A percentile compares a stretch with the other conserved stretches of the same genome.
These are phyloP conservation scores for Diorhabda carinulata DNA, from an alignment of 1,140 invertebrate species.

Conservation along the genomic window DNA sequence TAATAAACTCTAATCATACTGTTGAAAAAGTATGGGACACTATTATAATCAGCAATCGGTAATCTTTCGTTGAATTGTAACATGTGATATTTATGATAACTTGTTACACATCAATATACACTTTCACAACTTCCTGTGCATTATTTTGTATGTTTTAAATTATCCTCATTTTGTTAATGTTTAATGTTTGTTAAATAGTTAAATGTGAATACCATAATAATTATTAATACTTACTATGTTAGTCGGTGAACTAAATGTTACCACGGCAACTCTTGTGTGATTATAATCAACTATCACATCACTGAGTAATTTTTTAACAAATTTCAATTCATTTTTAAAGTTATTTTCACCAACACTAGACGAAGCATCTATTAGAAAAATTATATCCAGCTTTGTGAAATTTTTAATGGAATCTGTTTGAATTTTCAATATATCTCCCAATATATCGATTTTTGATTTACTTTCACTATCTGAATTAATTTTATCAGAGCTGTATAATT, in stretches of 20 bases:
- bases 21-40: no score
- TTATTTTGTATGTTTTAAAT: no score
- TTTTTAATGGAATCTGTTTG: constrained; percentile 50
- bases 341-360: constrained; percentile 63
- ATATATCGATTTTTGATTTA: constrained; percentile 55
- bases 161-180: no score
- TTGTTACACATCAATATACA: no score
- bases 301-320: constrained; percentile 67
- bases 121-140: no score
- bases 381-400: constrained; percentile 54
- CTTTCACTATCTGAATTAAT: constrained; percentile 51
- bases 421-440: constrained; percentile 55
- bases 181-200: no score
- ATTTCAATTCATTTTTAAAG: constrained; percentile 66
- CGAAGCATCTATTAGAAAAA: constrained; percentile 68
- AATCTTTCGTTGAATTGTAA: no score
- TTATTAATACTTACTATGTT: constrained; percentile 49
- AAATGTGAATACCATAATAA: no score
- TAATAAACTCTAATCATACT: no score
- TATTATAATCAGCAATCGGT: no score
- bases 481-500: constrained; percentile 28
- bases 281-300: constrained; percentile 65
- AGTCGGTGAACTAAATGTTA: constrained; percentile 63
- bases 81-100: no score
- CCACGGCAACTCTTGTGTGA: constrained; percentile 60